These are phyloP conservation scores for Leptodactylus fallax DNA, from an alignment of 2,797 vertebrate species.

Conservation along the genomic window DNA sequence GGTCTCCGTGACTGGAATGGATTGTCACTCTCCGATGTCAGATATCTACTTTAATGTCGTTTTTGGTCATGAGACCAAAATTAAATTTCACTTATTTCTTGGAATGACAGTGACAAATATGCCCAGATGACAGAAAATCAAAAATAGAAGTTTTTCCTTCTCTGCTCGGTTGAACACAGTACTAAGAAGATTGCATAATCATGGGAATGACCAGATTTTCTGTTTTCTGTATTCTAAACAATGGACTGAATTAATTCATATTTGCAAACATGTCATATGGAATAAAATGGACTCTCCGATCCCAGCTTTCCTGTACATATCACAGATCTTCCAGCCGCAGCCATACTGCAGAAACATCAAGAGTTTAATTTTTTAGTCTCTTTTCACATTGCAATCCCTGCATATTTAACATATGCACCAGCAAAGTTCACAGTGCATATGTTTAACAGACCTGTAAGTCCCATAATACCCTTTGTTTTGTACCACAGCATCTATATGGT, in stretches of 20 bases:
- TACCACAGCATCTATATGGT: too few relatives aligned
- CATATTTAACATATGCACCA: too few relatives aligned
- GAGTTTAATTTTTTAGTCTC: too few relatives aligned
- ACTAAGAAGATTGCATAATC: slow-evolving; percentile 7
- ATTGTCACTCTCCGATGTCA: slow-evolving; percentile 49
- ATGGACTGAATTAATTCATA: not conserved
- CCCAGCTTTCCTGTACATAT: not conserved
- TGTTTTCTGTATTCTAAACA: not conserved
- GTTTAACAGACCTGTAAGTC: too few relatives aligned
- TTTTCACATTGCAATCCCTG: too few relatives aligned
- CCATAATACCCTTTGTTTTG: too few relatives aligned
- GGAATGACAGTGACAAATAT: slow-evolving; percentile 31
- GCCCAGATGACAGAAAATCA: slow-evolving; percentile 42
- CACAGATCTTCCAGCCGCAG: not conserved
- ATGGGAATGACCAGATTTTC: not conserved
- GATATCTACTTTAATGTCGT: slow-evolving; percentile 44
- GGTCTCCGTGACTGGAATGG: slow-evolving; percentile 31
- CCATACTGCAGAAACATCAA: not conserved
- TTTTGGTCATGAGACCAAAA: slow-evolving; percentile 47
- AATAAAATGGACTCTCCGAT: not conserved
- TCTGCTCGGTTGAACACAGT: slow-evolving; percentile 6
- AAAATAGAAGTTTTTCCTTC: slow-evolving; percentile 33
- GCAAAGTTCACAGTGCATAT: too few relatives aligned
- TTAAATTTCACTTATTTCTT: slow-evolving; percentile 51
- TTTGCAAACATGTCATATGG: not conserved